Evolutionary conservation across 2,888 invertebrate genomes (phyloP), one percentile per base, ranked within the genome.

Genomic region (Agriopis leucophaearia): DNA sequence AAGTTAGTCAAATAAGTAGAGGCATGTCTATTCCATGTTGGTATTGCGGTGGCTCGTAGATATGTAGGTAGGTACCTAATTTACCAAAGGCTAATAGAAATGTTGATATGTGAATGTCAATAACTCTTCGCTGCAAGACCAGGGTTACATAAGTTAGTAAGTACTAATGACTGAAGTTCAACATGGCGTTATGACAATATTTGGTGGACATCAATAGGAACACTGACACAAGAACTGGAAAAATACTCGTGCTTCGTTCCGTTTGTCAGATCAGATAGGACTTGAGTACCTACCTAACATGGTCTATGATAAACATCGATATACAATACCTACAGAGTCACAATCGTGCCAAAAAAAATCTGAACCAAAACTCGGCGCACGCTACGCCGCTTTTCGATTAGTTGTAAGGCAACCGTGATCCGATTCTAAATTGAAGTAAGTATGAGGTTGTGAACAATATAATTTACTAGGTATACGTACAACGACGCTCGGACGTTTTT

Each of bases 81-180:
- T 54, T 38, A 36, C 56, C n/a, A 27, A 50, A 63, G 50, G 50
- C 48, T 18, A 36, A 15, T 48, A 55, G 42, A 55, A 55, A 55
- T 27, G 55, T 27, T 48, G 35, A 16, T 57, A 27, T 48, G 58
- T 15, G n/a, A 65, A 56, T 55, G 48, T 60, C 48, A 60, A 66
- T 47, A 58, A 7, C 40, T 9, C 13, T n/a, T 65, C 58, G 54
- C 59, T 54, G 40, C 9, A 44, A 36, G 12, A 64, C 27, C 50
- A 42, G 44, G 44, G 36, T 51, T 64, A 50, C 18, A 8, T 52
- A 44, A 52, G 18, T 15, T 5, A 10, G 2, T 38, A 10, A 18
- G 18, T 38, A 59, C 38, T 15, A 27, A 35, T 13, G 15, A n/a
- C 15, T 38, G 15, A n/a, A 38, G 36, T n/a, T 42, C 1, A 7